Percentiles rank a stretch among this genome's conserved stretches.
These are phyloP conservation scores for Hofmannophila pseudospretella DNA, from an alignment of 2,888 invertebrate species.

Conservation along the genomic window DNA sequence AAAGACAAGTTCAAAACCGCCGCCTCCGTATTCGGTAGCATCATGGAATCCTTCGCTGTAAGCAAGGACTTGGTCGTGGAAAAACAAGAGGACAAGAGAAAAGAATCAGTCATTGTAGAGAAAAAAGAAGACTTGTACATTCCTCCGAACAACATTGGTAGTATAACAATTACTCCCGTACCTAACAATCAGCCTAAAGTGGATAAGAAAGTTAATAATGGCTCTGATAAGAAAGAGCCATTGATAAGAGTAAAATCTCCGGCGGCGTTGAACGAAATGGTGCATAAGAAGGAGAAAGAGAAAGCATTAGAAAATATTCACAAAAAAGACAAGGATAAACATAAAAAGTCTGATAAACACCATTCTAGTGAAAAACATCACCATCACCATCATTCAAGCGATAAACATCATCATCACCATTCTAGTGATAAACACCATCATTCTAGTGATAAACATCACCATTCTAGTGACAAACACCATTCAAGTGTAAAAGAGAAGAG, in stretches of 20 bases:
- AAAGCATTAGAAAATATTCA: constrained; percentile 21
- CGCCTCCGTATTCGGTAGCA: constrained; percentile 32
- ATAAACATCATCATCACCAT: too few relatives aligned
- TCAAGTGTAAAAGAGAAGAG: constrained; percentile 33
- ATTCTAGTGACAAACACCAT: constrained; percentile 28
- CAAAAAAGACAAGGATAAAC: constrained; percentile 23
- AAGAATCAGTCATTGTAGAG: constrained; percentile 26
- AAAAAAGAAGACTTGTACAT: constrained; percentile 54
- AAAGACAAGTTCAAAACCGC: constrained; percentile 30
- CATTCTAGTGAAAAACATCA: not conserved
- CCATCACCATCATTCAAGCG: not conserved
- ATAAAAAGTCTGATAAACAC: not conserved
- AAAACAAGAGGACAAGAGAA: constrained; percentile 40
- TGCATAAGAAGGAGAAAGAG: constrained; percentile 35
- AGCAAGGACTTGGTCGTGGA: constrained; percentile 53
- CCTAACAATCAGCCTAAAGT: constrained; percentile 37
- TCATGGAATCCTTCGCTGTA: constrained; percentile 41
- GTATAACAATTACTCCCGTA: constrained; percentile 69
- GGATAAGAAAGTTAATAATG: constrained; percentile 27
- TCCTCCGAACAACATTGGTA: constrained; percentile 62
- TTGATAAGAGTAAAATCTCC: constrained; percentile 66
- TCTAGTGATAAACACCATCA: not conserved
- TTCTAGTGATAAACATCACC: not conserved
- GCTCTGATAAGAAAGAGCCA: constrained; percentile 39
- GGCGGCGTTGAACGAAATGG: constrained; percentile 65